A percentile compares a stretch with the other conserved stretches of the same genome.
phyloP scores from a whole-genome alignment of 2,888 invertebrate genomes.

The Kryphioiulus occultus region DNA sequence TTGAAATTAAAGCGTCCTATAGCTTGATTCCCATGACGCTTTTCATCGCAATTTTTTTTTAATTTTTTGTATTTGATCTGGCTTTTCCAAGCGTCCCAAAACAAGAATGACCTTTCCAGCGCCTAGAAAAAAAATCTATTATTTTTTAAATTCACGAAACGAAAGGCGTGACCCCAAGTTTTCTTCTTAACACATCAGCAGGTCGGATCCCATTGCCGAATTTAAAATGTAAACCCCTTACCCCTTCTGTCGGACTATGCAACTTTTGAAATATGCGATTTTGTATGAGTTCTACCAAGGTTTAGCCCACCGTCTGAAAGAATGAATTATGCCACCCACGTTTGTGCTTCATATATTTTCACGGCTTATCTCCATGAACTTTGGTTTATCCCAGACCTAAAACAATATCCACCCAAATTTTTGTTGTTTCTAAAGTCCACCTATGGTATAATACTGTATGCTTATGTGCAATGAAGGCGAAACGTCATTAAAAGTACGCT shows the following conservation, averaged over 20 bases:
- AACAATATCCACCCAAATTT: constrained; percentile 1
- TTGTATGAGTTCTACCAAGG: background rate
- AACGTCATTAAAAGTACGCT: background rate
- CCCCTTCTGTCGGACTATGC: background rate
- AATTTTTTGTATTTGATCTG: no score
- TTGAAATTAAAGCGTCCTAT: no score
- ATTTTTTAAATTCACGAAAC: background rate
- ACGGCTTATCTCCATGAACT: background rate
- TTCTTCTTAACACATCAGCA: background rate
- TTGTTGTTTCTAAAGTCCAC: background rate
- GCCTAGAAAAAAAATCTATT: background rate
- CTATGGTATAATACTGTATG: no score
- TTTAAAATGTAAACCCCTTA: background rate
- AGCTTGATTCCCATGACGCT: no score
- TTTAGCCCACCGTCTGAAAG: background rate
- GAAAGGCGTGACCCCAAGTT: background rate
- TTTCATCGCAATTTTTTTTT: no score
- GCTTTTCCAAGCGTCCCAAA: no score
- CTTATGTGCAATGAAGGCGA: background rate
- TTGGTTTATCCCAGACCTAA: background rate
- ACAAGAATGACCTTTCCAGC: background rate
- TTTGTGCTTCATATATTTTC: background rate
- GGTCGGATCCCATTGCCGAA: background rate
- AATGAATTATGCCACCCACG: constrained; percentile 11
- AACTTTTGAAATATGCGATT: background rate